Evolutionary conservation across 2,797 vertebrate genomes (phyloP), one percentile per base, ranked within the genome.

Genomic region (Dendrocincla fuliginosa): DNA sequence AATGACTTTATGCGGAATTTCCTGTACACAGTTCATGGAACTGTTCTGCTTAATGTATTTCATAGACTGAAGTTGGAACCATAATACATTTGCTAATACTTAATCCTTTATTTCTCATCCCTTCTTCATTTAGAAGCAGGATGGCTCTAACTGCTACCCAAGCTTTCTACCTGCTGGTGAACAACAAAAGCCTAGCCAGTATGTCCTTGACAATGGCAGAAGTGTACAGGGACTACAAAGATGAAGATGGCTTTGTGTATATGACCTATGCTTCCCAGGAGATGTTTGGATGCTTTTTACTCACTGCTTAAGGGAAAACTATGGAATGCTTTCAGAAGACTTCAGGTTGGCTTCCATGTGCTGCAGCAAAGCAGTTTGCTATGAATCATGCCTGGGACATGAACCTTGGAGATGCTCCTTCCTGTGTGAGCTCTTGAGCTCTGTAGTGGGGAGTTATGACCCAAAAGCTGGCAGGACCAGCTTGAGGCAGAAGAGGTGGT

Each of bases 181-280:
- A 98, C 96, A 98, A 98, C 90, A 98, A 97, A 32, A 98, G 97
- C 82, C 97, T 99, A 85, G 96, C 98, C 96, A 99, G 98, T 95
- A 98, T 98, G 98, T 98, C 98, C 1, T 97, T 98, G 68, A 99
- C 98, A 86, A 98, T 99, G 98, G 98, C 98, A 7, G 98, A 99
- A 98, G 97, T 99, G 32, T 99, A 99, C 96, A 98, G 96, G 59
- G 98, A 99, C 94, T 98, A 99, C 95, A 98, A 98, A 97, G 99
- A 99, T 32, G 98, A 99, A 92, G 99, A 99, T 71, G 99, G 99
- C 69, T 99, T 99, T 96, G 98, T 99, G 33, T 99, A 99, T 86
- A 98, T 99, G 98, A 99, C 98, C 9, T 99, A 99, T 49, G 98
- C 99, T 73, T 99, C 99, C 14, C 99, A 99, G 94, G 99, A 99